Base-by-base conservation (phyloP, 2,888 invertebrate species). In the Corythucha ciliata region DNA sequence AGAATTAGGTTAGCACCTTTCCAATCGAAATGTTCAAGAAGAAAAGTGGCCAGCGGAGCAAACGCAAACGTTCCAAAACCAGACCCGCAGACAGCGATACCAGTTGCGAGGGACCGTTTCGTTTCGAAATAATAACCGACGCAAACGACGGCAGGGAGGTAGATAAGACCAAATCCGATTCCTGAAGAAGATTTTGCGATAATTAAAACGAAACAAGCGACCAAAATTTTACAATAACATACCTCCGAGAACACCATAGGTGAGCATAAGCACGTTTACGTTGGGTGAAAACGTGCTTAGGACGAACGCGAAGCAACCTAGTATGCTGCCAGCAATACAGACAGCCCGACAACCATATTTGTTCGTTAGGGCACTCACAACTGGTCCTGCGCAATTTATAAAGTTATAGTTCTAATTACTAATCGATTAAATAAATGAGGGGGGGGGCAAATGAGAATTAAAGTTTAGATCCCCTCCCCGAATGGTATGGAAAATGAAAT, bases 61-160 rank as follows among this genome's bases (percentile, higher is more conserved):
- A 96, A 94, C 39, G 87, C 81, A 69, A 96, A 94, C 2, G 94
- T 94, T 40, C 96, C 96, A 52, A 89, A 80, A 3, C 96, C 96
- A 0, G 93, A 92, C 6, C 96, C 96, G 66, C 94, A 94, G 0
- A 94, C 94, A 0, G 94, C 94, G 53, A 89, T 87, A 48, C 83
- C 94, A 46, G 94, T 96, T 41, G 96, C 96, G 58, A 96, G 72
- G 10, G 94, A 91, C 56, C 94, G 77, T 63, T 89, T 87, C 40
- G 91, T 88, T 72, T 96, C 94, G 72, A 97, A 97, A 73, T 96
- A 96, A 71, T 93, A 93, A 5, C 93, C 92, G 22, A 96, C 94
- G 48, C 90, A 90, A 10, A 96, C 94, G 32, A 97, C 94, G 2
- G 96, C 94, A 0, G 96, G 96, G 40, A 97, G 76, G 70, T 92